phyloP scores from a whole-genome alignment of 2,113 vertebrate genomes.

The Laterallus jamaicensis region DNA sequence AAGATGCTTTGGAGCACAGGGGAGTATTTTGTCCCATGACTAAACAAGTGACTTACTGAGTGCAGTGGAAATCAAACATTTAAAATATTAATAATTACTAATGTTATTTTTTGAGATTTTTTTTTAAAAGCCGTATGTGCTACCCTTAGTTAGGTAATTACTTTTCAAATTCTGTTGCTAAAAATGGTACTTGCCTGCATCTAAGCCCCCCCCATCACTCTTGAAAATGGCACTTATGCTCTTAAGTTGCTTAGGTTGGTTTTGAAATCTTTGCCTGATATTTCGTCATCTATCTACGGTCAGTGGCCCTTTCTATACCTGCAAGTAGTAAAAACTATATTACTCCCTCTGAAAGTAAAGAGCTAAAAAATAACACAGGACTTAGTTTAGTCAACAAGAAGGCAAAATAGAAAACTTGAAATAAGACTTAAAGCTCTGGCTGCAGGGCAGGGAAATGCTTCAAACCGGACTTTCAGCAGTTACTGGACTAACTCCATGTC shows the following conservation, averaged over 20 bases:
- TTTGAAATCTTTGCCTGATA: slow-evolving; percentile 1
- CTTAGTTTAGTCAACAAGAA: background rate
- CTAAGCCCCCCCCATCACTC: background rate
- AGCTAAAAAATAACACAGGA: slow-evolving; percentile 13
- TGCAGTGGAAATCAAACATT: background rate
- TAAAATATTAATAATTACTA: slow-evolving; percentile 46
- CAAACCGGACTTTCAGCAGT: background rate
- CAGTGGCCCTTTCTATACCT: background rate
- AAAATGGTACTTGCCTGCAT: background rate
- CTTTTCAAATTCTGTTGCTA: background rate
- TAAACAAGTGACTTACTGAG: background rate
- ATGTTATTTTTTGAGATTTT: background rate
- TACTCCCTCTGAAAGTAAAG: background rate
- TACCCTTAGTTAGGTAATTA: background rate
- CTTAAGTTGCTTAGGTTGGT: background rate
- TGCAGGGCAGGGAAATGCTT: background rate
- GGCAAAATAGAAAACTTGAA: background rate
- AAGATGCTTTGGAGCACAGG: background rate
- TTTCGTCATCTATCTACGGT: slow-evolving; percentile 3
- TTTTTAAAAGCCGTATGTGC: fast-evolving
- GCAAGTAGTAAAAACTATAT: slow-evolving; percentile 5
- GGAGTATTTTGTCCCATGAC: background rate
- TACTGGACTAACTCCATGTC: background rate
- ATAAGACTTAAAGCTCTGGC: background rate
- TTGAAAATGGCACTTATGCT: background rate